Evolutionary conservation across 1,140 invertebrate species (phyloP), one percentile per base, ranked within the genome.

Genomic region (Rhyzopertha dominica): DNA sequence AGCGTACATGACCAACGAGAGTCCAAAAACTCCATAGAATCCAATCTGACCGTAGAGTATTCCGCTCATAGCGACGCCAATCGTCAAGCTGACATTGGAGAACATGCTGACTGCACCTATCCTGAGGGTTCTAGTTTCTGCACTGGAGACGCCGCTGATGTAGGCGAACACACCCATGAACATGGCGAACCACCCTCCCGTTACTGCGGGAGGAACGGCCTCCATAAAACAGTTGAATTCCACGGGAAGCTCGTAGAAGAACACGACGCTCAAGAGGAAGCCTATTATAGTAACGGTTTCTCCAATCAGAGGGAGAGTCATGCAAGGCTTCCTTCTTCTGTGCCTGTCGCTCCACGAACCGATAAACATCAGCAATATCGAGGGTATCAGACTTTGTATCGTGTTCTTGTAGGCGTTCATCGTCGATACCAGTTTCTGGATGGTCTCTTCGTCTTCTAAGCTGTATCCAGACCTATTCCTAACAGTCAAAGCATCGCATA

Each of bases 291-390:
- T 56, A 4, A 58, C 10, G 0, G 66, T 47, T 54, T 79, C 76
- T 14, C 76, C 76, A 29, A 74, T 37, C 10, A 78, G 64, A 5
- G 75, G 74, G 19, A 77, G 31, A 2, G 78, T 37, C 25, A 80
- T 76, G 29, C 71, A 76, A 17, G 79, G 69, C 60, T 82, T 82
- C 30, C 76, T 51, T 44, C 76, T 73, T 29, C 78, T 77, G 29
- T 76, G 73, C 28, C 71, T 68, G 57, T 79, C 77, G 44, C 75
- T 75, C 76, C 76, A 75, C 2, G 75, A 73, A 50, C 81, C 77
- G 48, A 80, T 61, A 63, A 81, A 73, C 34, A 79, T 56, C 10
- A 77, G 63, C 43, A 78, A 69, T 10, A 77, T 65, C 4, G 76
- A 59, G 0, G 76, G 75, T 1, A 67, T 19, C 9, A 55, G 43